Evolutionary conservation across 2,797 vertebrate genomes (phyloP).

Genomic region (Mormyrus proboscirostris): DNA sequence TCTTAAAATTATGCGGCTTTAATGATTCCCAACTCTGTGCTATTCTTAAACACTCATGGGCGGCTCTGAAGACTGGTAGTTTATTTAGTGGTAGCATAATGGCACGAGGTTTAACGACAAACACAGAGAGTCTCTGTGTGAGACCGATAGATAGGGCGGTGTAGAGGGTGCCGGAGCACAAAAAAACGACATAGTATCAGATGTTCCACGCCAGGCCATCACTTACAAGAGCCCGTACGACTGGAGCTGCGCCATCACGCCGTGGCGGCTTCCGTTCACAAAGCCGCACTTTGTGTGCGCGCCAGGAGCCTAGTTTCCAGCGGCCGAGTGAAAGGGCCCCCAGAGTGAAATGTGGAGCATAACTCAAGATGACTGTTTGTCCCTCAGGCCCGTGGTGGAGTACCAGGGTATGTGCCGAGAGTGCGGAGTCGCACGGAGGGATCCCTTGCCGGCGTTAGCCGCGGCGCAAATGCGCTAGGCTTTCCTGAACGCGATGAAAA

Average conservation of each 20-base stretch:
- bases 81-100: not conserved
- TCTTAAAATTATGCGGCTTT: not conserved
- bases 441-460: not conserved
- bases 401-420: not conserved
- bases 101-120: not conserved
- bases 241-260: not conserved
- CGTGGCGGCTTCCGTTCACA: not conserved
- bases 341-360: not conserved
- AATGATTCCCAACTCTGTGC: not conserved
- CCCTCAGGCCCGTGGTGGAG: not conserved
- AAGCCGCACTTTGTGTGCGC: conserved; percentile 17
- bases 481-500: not conserved
- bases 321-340: not conserved
- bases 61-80: not conserved
- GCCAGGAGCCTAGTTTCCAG: not conserved
- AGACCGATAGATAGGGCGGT: not conserved
- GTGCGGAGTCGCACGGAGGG: not conserved
- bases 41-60: not conserved
- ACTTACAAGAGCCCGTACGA: not conserved
- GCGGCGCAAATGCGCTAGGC: not conserved
- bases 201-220: not conserved
- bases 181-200: not conserved
- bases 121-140: not conserved
- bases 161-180: not conserved
- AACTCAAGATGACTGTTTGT: not conserved